Conservation (phyloP, 2,797 vertebrate genomes). For the Hoplostethus atlanticus region DNA sequence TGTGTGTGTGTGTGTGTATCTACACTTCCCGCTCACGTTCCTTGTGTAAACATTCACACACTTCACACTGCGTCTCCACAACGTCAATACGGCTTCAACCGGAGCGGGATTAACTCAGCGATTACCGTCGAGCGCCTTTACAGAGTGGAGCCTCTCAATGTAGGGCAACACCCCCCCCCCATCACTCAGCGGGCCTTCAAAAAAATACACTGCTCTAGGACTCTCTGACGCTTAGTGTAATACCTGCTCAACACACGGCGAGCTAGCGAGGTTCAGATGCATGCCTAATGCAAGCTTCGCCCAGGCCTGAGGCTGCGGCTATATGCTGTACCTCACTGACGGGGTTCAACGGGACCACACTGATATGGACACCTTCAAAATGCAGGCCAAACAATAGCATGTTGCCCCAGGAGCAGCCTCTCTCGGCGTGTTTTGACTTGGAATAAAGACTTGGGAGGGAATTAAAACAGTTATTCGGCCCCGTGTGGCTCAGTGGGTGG, state of each 20-base stretch:
- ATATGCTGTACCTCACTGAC: constrained; percentile 53
- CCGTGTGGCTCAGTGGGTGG: neutral
- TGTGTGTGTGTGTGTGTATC: neutral
- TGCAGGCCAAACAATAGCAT: neutral
- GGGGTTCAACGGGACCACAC: constrained; percentile 45
- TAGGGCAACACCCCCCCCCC: constrained; percentile 70
- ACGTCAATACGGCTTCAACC: constrained; percentile 73
- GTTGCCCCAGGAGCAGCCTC: neutral
- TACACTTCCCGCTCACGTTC: constrained; percentile 31
- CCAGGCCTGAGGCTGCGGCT: constrained; percentile 63
- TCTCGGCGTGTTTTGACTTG: neutral
- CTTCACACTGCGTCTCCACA: constrained; percentile 65
- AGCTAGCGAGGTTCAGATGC: constrained; percentile 60
- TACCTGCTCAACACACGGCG: constrained; percentile 60
- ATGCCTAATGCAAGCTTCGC: constrained; percentile 63
- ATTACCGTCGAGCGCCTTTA: constrained; percentile 67
- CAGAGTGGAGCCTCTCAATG: constrained; percentile 70
- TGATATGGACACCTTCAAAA: constrained; percentile 44
- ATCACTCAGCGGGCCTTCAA: constrained; percentile 66
- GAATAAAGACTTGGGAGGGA: neutral
- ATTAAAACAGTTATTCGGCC: neutral
- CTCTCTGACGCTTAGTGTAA: constrained; percentile 53
- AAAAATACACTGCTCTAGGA: constrained; percentile 43
- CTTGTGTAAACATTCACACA: constrained; percentile 67
- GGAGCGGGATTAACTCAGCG: constrained; percentile 72